Conservation (phyloP, 2,888 invertebrate genomes). For the Spodoptera littoralis region DNA sequence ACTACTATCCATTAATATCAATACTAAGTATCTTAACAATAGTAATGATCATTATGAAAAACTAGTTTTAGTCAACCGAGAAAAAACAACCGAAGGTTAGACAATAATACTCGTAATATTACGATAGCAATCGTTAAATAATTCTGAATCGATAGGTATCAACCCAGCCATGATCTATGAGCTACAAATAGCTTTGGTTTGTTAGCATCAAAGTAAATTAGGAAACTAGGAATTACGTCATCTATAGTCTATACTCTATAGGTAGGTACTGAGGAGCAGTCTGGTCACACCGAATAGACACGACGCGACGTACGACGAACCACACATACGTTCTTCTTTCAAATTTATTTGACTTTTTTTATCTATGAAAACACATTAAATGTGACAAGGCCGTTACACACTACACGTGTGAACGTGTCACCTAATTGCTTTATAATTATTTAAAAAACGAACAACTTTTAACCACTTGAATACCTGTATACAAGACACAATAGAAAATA, state of each 20-base stretch:
- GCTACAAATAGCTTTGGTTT: constrained; percentile 21
- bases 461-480: no score
- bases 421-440: constrained; percentile 7
- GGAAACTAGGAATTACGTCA: constrained; percentile 30
- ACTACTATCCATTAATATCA: no score
- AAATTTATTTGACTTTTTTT: constrained; percentile 10
- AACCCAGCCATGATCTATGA: background rate
- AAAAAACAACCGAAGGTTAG: no score
- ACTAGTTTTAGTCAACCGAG: no score
- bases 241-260: background rate
- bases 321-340: constrained; percentile 15
- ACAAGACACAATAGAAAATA: no score
- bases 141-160: background rate
- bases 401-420: constrained; percentile 17
- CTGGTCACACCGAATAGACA: no score
- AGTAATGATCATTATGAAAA: no score
- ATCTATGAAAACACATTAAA: constrained; percentile 24
- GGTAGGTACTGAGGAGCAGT: no score
- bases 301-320: constrained; percentile 1
- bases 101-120: no score
- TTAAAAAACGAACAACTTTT: background rate
- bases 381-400: constrained; percentile 36
- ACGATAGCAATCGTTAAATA: background rate
- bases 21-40: no score
- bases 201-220: constrained; percentile 2